Evolutionary conservation across 2,888 invertebrate species (phyloP).

Genomic region (Cryptus armator): DNA sequence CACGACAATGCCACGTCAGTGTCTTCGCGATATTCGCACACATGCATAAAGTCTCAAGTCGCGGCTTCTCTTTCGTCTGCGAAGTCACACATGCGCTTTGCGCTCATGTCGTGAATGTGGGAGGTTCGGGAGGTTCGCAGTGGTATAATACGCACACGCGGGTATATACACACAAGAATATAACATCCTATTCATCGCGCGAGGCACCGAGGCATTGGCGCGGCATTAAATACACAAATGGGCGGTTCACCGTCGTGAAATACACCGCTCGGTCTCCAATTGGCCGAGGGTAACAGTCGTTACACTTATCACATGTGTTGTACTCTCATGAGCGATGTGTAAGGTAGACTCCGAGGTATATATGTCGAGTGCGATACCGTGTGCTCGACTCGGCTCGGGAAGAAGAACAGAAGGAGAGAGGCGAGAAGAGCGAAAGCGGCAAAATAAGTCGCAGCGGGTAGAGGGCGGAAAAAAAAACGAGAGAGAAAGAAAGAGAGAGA

Average conservation of each 20-base stretch:
- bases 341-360: conserved; percentile 44
- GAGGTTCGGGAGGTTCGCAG: conserved; percentile 10
- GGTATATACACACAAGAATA: background rate
- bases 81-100: background rate
- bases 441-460: background rate
- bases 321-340: conserved; percentile 69
- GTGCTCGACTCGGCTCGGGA: background rate
- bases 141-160: conserved; percentile 19
- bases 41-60: background rate
- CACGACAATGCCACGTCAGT: conserved; percentile 53
- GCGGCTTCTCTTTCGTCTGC: background rate
- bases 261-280: conserved; percentile 76
- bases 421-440: background rate
- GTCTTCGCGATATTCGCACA: conserved; percentile 13
- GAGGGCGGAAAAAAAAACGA: background rate
- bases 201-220: conserved; percentile 69
- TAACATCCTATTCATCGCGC: conserved; percentile 25
- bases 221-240: conserved; percentile 79
- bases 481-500: background rate
- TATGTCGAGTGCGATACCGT: conserved; percentile 53
- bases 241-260: conserved; percentile 79
- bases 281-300: conserved; percentile 79
- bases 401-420: conserved; percentile 5
- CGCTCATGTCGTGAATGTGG: background rate
- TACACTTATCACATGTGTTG: conserved; percentile 81